Percentiles rank a stretch among this genome's conserved stretches.
Evolutionary conservation across 2,113 vertebrate genomes (phyloP).

Genomic region (Oceanodroma tethys): DNA sequence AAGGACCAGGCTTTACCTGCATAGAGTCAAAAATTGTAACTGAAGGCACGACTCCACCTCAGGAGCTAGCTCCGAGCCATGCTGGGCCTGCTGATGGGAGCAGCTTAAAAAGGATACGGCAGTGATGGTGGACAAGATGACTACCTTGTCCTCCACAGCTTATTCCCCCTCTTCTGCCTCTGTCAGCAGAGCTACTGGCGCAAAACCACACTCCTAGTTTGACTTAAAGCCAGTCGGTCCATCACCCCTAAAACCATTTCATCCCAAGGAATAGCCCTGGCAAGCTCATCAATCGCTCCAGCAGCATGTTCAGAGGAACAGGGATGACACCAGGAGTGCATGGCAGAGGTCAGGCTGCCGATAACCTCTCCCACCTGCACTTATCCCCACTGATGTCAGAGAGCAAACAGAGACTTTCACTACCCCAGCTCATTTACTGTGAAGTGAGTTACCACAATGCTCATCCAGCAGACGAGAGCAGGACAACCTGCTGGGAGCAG

Average conservation of each 20-base stretch:
- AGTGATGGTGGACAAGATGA: neutral
- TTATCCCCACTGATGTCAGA: neutral
- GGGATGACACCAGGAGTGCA: rapidly evolving
- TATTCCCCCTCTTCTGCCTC: neutral
- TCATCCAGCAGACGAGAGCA: neutral
- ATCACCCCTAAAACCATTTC: neutral
- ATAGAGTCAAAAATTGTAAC: neutral
- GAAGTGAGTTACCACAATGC: neutral
- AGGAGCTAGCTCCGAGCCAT: neutral
- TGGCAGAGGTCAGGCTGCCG: neutral
- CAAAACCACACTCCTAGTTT: neutral
- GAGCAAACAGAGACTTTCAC: neutral
- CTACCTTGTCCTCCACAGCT: neutral
- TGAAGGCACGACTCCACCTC: neutral
- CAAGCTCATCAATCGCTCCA: neutral
- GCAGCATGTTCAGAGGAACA: neutral
- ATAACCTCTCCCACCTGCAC: neutral
- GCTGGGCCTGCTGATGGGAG: neutral
- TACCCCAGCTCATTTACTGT: neutral
- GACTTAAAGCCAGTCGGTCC: neutral
- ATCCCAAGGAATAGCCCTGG: neutral
- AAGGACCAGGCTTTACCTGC: neutral
- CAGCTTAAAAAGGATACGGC: neutral
- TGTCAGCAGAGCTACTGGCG: neutral
- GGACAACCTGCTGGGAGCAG: neutral